Evolutionary conservation across 1,140 invertebrate species (phyloP).

Genomic region (Euura lappo): DNA sequence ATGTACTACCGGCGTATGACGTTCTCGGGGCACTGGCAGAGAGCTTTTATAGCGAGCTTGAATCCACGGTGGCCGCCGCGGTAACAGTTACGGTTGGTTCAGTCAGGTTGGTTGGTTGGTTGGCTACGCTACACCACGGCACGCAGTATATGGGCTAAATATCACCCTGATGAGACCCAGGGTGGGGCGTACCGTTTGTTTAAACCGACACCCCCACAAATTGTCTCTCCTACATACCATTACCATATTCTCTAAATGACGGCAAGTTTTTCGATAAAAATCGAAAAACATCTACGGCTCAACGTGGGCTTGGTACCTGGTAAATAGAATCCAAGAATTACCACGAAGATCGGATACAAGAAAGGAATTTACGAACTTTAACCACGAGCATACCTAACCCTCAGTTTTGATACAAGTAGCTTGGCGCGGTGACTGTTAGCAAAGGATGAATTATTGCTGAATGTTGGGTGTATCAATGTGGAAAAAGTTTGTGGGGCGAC

Average conservation of each 20-base stretch:
- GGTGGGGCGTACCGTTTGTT: not conserved
- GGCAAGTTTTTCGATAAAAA: too few species aligned
- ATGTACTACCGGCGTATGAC: constrained; percentile 30
- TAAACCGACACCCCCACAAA: not conserved
- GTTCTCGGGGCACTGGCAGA: constrained; percentile 20
- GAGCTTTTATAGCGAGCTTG: constrained; percentile 28
- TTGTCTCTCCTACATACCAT: not conserved
- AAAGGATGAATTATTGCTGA: not conserved
- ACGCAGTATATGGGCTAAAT: not conserved
- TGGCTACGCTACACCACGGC: not conserved
- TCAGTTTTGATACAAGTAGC: too few species aligned
- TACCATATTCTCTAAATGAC: not conserved
- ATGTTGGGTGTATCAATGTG: not conserved
- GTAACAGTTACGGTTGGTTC: too few species aligned
- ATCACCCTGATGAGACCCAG: not conserved
- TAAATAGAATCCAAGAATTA: too few species aligned
- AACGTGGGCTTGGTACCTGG: too few species aligned
- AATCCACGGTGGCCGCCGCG: not conserved
- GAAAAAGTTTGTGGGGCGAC: not conserved
- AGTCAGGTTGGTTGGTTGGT: too few species aligned
- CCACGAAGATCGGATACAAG: too few species aligned
- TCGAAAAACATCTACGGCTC: too few species aligned
- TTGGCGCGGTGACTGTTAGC: not conserved
- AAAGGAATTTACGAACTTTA: too few species aligned
- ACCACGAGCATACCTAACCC: too few species aligned